Base-by-base conservation (phyloP, 2,797 vertebrate genomes). In the Rallus crepitans region DNA sequence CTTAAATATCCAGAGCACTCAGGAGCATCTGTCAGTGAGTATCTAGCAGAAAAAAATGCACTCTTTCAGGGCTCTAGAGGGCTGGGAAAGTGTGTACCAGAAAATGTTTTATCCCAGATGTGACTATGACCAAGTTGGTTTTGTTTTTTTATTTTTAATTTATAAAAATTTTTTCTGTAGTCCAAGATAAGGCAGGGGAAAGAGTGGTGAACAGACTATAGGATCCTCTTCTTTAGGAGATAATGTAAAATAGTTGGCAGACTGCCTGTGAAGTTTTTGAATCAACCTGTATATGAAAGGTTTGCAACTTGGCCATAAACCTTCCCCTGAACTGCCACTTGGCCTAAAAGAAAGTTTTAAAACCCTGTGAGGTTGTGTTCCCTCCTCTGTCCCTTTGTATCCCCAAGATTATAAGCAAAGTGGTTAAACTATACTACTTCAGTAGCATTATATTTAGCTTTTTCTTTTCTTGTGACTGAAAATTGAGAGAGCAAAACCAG, bases 351-450 rank as follows among this genome's bases (percentile, higher is more conserved):
- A 11, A 66, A 45, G 11, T 35, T 31, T 40, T 30, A 68, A 30
- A 75, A 28, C 1, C 4, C 15, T 12, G 19, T 0, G 0, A 50
- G 13, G 3, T 5, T 42, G 5, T 63, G 16, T 45, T 76, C 13
- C 16, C 6, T 3, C 11, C 10, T 45, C 7, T 50, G 48, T 25
- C 3, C 3, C 15, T 25, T 63, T 31, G 3, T 73, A 33, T 60
- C 83, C 7, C 9, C 33, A 64, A 56, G 16, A 50, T 17, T 63
- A 33, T 28, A 39, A 40, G 40, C 1, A 5, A 35, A 53, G 12
- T 37, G 7, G 4, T 10, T 53, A 75, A 65, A 48, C 60, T 9
- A 45, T 25, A 31, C 4, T 60, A n/a, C 31, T 71, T 77, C 3
- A 6, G 3, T 9, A 55, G 15, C 31, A 47, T 50, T 73, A 52